A percentile compares a stretch with the other conserved stretches of the same genome.
These are phyloP conservation scores for Spilarctia lutea DNA, from an alignment of 2,888 invertebrate species.

Conservation along the genomic window DNA sequence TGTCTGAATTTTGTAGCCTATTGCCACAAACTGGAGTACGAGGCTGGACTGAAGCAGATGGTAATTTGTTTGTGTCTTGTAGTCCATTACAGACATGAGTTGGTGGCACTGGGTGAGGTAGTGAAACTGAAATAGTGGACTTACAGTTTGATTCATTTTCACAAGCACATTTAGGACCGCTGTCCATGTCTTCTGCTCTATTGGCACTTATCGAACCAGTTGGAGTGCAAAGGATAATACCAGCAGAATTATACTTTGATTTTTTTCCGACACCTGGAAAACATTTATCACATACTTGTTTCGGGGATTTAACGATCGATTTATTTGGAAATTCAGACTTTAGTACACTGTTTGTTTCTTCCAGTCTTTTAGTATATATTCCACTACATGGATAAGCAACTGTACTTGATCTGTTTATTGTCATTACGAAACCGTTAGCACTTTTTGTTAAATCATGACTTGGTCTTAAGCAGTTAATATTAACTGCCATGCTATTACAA, in stretches of 20 bases:
- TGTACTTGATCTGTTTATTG: neutral
- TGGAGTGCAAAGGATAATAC: neutral
- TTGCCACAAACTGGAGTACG: neutral
- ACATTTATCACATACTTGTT: neutral
- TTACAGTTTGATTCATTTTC: neutral
- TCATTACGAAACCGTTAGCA: neutral
- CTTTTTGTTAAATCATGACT: neutral
- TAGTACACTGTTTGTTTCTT: neutral
- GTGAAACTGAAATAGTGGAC: neutral
- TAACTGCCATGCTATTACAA: neutral
- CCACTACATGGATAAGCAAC: neutral
- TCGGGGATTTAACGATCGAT: neutral
- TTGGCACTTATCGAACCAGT: neutral
- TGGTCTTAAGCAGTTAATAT: neutral
- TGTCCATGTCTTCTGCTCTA: neutral
- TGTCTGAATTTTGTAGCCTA: neutral
- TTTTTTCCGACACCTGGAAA: neutral
- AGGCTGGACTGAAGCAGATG: neutral
- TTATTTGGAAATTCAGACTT: neutral
- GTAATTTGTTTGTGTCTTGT: neutral
- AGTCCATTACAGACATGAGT: neutral
- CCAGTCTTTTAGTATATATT: neutral
- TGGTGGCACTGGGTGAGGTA: neutral
- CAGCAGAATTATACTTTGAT: neutral
- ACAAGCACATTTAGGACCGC: slow-evolving; percentile 4